Evolutionary conservation across 1,140 invertebrate genomes (phyloP), one percentile per base, ranked within the genome.

Genomic region (Drosophila punjabiensis): DNA sequence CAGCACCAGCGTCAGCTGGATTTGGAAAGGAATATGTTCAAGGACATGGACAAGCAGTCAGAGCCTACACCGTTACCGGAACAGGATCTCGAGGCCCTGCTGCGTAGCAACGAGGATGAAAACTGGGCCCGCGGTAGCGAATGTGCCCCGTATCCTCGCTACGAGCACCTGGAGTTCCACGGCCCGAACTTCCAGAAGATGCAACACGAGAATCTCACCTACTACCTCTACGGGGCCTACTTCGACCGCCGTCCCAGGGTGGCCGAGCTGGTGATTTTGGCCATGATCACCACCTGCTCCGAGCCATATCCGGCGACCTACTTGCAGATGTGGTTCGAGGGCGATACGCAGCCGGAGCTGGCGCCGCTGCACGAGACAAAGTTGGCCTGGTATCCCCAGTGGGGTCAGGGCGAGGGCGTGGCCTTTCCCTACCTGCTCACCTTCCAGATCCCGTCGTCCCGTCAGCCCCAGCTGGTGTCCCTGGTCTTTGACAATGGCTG

Each of bases 261-360:
- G 95, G 96, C 0, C 96, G 97, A 1, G 95, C 96, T 98, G 1
- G 93, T 97, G 4, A 95, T 98, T n/a, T 94, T 98, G 2, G 96
- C 95, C 3, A 98, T 98, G 96, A 96, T 98, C 66, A 96, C 98
- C 92, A 94, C 96, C n/a, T 96, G 98, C 45, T 0, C 5, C 0
- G 97, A 96, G 0, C 95, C 96, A 86, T 69, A 56, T 28, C 73
- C 70, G 10, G 0, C 0, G 0, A 35, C 55, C 11, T 70, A 59
- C 9, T 98, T 97, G 86, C 97, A 98, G 86, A 94, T 98, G 62
- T 98, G 98, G 98, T 98, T 96, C 93, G 96, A 97, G 45, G 95
- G 95, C 7, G 95, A 96, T 5, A 8, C 8, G 35, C 95, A 95
- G 74, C 96, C 96, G 14, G 95, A 96, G 0, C 94, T 98, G n/a